Conservation (phyloP, 2,797 vertebrate genomes). For the Pangasius djambal region DNA sequence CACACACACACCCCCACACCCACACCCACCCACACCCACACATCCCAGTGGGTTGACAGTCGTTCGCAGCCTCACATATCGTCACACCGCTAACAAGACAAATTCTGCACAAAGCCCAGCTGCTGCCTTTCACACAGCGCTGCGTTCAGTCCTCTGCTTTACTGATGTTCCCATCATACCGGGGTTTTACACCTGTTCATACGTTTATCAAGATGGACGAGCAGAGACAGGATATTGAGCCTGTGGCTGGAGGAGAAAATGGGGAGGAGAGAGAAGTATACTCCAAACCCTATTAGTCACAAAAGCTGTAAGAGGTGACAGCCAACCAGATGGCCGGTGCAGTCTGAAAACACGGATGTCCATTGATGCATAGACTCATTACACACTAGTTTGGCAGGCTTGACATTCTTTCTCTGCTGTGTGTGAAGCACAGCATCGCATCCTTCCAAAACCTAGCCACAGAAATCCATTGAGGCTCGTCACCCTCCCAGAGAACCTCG, state of each 20-base stretch:
- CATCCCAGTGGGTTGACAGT: neutral
- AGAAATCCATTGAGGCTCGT: neutral
- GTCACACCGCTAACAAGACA: neutral
- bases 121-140: conserved; percentile 34
- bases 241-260: conserved; percentile 4
- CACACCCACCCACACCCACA: conserved; percentile 10
- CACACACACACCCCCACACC: conserved; percentile 13
- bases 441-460: neutral
- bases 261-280: neutral
- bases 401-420: neutral
- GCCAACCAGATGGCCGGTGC: neutral
- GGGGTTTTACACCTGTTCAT: conserved; percentile 44
- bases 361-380: neutral
- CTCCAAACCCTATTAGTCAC: conserved; percentile 19
- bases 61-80: neutral
- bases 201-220: conserved; percentile 41
- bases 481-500: neutral
- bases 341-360: neutral
- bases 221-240: conserved; percentile 25
- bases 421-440: neutral
- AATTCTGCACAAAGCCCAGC: conserved; percentile 37
- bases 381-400: conserved; percentile 12
- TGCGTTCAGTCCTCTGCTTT: conserved; percentile 19
- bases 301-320: neutral
- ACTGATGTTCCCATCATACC: conserved; percentile 45